A percentile compares a stretch with the other conserved stretches of the same genome.
Evolutionary conservation across 2,797 vertebrate genomes (phyloP).

Genomic region (Pseudochirops cupreus): DNA sequence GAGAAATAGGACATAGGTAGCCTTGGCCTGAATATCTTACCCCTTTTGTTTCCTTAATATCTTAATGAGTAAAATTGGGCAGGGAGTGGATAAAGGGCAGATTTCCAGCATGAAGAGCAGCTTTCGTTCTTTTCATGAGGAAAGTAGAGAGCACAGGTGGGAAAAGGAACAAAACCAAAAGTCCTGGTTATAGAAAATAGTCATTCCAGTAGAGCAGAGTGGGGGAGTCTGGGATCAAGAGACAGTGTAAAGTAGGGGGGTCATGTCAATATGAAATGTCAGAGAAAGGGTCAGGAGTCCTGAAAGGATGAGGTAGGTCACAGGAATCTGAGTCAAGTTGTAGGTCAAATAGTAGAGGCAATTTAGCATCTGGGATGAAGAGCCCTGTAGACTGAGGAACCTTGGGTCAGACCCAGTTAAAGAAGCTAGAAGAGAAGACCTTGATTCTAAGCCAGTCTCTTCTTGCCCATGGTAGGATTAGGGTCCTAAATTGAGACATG

Average conservation of each 20-base stretch:
- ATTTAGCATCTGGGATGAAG: background rate
- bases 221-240: background rate
- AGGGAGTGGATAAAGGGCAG: background rate
- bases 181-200: background rate
- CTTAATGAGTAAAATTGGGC: background rate
- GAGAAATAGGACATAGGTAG: background rate
- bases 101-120: background rate
- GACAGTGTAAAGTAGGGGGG: background rate
- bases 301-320: background rate
- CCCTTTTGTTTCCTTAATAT: background rate
- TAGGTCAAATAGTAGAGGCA: background rate
- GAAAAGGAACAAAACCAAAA: background rate
- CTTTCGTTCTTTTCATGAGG: background rate
- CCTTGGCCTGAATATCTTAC: background rate
- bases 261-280: background rate
- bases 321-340: background rate
- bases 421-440: rapidly evolving
- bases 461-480: background rate
- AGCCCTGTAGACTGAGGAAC: background rate
- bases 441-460: background rate
- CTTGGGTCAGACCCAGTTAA: background rate
- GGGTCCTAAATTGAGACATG: background rate
- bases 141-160: background rate
- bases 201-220: background rate
- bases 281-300: background rate